These are phyloP conservation scores for Parotia lawesii DNA, from an alignment of 2,113 vertebrate species.

Conservation along the genomic window DNA sequence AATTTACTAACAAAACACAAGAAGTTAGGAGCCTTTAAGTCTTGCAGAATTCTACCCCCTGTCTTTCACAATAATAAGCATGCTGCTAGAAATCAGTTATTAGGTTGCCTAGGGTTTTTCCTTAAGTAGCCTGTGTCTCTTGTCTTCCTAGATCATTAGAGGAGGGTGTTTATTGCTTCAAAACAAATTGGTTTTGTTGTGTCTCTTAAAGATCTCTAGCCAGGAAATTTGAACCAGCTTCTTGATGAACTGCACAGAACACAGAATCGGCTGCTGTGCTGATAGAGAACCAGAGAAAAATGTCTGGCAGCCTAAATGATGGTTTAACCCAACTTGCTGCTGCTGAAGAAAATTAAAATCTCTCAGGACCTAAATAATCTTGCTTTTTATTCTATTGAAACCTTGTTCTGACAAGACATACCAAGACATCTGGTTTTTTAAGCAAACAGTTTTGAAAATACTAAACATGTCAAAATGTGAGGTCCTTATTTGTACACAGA, in stretches of 20 bases:
- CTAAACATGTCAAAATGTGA: not conserved
- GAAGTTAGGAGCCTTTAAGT: not conserved
- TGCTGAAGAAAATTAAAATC: not conserved
- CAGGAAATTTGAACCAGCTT: not conserved
- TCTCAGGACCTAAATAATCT: not conserved
- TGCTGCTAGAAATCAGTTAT: not conserved
- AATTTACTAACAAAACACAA: not conserved
- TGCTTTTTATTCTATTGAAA: not conserved
- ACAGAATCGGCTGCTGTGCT: not conserved
- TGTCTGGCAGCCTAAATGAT: not conserved
- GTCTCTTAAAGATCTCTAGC: not conserved
- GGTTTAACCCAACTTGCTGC: not conserved
- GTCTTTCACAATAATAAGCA: not conserved
- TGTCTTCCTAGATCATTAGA: not conserved
- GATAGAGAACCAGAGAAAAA: not conserved
- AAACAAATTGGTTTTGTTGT: rapidly evolving
- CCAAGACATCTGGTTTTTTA: not conserved
- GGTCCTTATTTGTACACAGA: not conserved
- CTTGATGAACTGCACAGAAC: not conserved
- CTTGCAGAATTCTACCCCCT: not conserved
- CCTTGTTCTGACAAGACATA: not conserved
- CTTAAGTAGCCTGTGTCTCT: not conserved
- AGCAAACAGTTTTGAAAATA: not conserved
- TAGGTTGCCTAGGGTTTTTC: not conserved
- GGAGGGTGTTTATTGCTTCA: not conserved